A percentile compares a stretch with the other conserved stretches of the same genome.
phyloP scores from a whole-genome alignment of 1,140 invertebrate genomes.

The Streblospio benedicti region DNA sequence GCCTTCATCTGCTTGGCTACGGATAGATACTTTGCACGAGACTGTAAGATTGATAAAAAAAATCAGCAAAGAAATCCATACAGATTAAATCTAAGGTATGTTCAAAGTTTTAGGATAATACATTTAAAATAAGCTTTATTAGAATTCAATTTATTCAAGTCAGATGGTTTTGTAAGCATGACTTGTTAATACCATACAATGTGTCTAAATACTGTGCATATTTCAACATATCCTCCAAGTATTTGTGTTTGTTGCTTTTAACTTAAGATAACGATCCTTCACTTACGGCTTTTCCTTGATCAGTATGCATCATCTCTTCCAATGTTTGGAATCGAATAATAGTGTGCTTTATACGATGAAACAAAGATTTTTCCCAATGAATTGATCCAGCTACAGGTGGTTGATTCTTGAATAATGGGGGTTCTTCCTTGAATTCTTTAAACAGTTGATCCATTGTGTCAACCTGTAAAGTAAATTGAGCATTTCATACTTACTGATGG shows the following conservation, averaged over 20 bases:
- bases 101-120: no score
- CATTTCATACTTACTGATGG: not conserved
- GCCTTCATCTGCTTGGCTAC: conserved; percentile 65
- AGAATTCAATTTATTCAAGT: no score
- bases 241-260: no score
- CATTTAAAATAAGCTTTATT: no score
- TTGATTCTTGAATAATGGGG: conserved; percentile 66
- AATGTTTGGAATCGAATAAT: conserved; percentile 67
- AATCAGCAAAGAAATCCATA: not conserved
- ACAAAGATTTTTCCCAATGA: conserved; percentile 69
- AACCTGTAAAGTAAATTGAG: conserved; percentile 23
- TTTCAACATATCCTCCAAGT: no score
- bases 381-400: conserved; percentile 70
- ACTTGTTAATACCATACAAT: no score
- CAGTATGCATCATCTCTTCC: conserved; percentile 63
- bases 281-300: conserved; percentile 56
- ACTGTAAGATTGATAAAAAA: conserved; percentile 46
- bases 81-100: no score
- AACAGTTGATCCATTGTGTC: conserved; percentile 46
- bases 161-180: no score
- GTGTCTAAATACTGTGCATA: no score
- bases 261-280: no score
- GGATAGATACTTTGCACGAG: conserved; percentile 65
- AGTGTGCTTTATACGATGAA: conserved; percentile 65
- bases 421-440: conserved; percentile 58